Evolutionary conservation across 2,888 invertebrate genomes (phyloP), one percentile per base, ranked within the genome.

Genomic region (Lasius platythorax): DNA sequence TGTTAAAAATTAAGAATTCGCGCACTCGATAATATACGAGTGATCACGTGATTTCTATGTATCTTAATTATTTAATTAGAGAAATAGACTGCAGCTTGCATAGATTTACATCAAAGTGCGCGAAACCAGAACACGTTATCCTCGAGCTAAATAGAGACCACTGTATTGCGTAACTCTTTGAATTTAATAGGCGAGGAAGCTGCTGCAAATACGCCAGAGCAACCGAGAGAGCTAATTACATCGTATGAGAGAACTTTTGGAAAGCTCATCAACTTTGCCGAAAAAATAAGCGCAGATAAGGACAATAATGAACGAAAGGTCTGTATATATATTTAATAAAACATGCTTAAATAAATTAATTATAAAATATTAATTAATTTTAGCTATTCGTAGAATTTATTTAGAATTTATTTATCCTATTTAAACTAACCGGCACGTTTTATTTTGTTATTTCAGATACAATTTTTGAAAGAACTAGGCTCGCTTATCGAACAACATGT

Each of bases 401-500:
- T 5, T 37, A 37, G 9, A 23, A 15, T 23, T 6, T 50, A 18
- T 40, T 56, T 23, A 1, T 30, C 18, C 40, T 23, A 11, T 46
- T 74, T 56, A 1, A 3, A 64, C 6, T 76, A 40, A 78, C 6
- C n/a, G 11, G 8, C n/a, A 2, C 8, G 1, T 46, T 37, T 23
- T 61, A 74, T 85, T 81, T 23, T 74, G 92, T n/a, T 67, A 72
- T 85, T 82, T 23, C 72, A 92, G 91, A 73, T 61, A 61, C 87
- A 90, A 61, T 87, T 89, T 84, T 78, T 87, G n/a, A 84, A 75
- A 15, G 82, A 89, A 30, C 37, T 92, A 37, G 83, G 83, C 23
- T n/a, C 33, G n/a, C 74, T 88, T 18, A 12, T 88, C 15, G 43
- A 81, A 81, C 23, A 84, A 81, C 2, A 23, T 87, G 33, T 66